These are phyloP conservation scores for Julus scandinavius DNA, from an alignment of 2,888 invertebrate species.

Conservation along the genomic window DNA sequence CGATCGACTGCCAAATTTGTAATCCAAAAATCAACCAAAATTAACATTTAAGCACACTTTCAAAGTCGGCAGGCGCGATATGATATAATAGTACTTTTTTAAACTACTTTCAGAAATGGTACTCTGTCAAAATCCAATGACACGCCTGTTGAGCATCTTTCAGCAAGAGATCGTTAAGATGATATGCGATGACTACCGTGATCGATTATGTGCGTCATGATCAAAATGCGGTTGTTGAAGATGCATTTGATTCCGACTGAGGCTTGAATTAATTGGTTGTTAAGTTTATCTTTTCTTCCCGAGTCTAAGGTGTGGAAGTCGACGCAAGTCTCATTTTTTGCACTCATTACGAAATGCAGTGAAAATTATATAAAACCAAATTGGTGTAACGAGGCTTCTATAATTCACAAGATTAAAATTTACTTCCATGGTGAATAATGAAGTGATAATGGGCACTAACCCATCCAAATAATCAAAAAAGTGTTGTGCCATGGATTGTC, in stretches of 20 bases:
- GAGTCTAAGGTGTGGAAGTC: not conserved
- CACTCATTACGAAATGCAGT: not conserved
- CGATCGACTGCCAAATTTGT: not conserved
- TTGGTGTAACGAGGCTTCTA: no score
- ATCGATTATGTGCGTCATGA: not conserved
- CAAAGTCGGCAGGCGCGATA: not conserved
- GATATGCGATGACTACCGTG: not conserved
- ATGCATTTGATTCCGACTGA: not conserved
- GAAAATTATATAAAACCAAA: not conserved
- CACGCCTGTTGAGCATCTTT: not conserved
- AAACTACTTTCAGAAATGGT: not conserved
- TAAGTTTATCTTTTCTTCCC: not conserved
- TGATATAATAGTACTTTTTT: not conserved
- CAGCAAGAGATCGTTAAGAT: not conserved
- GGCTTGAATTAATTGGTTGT: not conserved
- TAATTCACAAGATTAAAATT: no score
- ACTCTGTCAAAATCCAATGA: not conserved
- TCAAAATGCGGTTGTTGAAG: not conserved
- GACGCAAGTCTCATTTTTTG: not conserved
- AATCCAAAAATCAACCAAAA: not conserved
- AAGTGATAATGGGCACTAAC: no score
- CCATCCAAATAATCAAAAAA: no score
- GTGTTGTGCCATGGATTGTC: no score
- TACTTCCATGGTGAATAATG: no score
- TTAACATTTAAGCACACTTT: not conserved